Conservation (phyloP, 92 coral and sea anemone species). For the Montipora capitata region DNA sequence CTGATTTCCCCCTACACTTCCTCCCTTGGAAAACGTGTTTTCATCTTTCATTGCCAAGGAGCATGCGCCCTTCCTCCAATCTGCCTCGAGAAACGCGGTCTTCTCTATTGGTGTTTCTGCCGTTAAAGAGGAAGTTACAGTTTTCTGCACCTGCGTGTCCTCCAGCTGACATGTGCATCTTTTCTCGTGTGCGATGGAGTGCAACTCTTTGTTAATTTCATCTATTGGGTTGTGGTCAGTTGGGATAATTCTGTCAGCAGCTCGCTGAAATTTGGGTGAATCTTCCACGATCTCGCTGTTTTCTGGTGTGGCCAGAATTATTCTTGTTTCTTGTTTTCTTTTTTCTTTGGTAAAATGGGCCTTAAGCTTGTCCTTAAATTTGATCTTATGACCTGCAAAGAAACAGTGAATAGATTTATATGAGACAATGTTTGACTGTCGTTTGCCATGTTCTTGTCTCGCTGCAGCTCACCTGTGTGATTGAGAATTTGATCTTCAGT, state of each 20-base stretch:
- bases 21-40: background rate
- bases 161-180: conserved; percentile 28
- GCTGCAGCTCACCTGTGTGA: background rate
- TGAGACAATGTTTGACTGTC: background rate
- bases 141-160: background rate
- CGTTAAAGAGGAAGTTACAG: background rate
- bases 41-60: background rate
- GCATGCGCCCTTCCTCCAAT: conserved; percentile 1
- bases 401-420: background rate
- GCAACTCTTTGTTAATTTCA: background rate
- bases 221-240: conserved; percentile 4
- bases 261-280: conserved; percentile 40
- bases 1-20: background rate
- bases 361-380: conserved; percentile 13
- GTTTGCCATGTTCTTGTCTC: too few relatives aligned
- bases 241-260: conserved; percentile 7
- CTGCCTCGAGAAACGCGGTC: background rate
- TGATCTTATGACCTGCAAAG: conserved; percentile 1
- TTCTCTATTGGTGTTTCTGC: background rate
- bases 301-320: conserved; percentile 55
- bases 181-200: conserved; percentile 13
- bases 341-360: conserved; percentile 16
- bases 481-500: background rate
- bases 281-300: conserved; percentile 52
- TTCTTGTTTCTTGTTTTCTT: conserved; percentile 21